Conservation (phyloP, 2,888 invertebrate species). For the Oscheius myriophilus region DNA sequence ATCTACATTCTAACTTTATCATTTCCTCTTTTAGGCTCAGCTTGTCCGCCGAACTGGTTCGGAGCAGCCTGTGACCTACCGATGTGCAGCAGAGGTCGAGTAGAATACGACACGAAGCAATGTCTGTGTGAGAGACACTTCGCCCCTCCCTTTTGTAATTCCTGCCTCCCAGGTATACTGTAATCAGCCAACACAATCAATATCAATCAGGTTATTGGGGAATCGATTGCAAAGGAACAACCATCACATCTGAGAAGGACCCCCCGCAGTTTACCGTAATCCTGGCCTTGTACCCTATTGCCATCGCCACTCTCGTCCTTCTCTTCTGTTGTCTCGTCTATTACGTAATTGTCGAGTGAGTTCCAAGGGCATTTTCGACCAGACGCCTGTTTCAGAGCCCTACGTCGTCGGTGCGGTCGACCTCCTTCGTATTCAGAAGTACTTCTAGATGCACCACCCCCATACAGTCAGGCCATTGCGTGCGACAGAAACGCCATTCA, state of each 20-base stretch:
- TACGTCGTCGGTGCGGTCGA: conserved; percentile 17
- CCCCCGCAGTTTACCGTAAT: conserved; percentile 17
- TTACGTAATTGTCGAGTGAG: conserved; percentile 21
- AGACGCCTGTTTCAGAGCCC: conserved; percentile 3
- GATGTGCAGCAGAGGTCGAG: neutral
- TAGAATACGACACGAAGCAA: conserved; percentile 14
- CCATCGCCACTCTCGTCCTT: conserved; percentile 15
- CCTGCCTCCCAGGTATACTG: conserved; percentile 11
- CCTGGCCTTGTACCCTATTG: conserved; percentile 22
- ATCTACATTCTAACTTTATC: too few species aligned
- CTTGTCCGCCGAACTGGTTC: conserved; percentile 15
- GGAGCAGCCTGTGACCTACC: conserved; percentile 19
- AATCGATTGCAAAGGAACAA: conserved; percentile 6
- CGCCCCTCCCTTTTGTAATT: conserved; percentile 17
- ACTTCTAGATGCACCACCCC: conserved; percentile 17
- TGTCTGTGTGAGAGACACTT: conserved; percentile 19
- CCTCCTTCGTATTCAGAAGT: conserved; percentile 25
- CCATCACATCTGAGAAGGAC: neutral
- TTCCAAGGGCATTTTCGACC: neutral
- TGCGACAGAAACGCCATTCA: conserved; percentile 15
- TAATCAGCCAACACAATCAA: neutral
- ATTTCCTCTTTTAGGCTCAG: conserved; percentile 13
- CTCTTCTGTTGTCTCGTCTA: conserved; percentile 24
- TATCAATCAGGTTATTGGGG: conserved; percentile 12
- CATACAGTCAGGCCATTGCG: conserved; percentile 21